A percentile compares a stretch with the other conserved stretches of the same genome.
These are phyloP conservation scores for Trachymyrmex cornetzi DNA, from an alignment of 1,140 invertebrate species.

Conservation along the genomic window DNA sequence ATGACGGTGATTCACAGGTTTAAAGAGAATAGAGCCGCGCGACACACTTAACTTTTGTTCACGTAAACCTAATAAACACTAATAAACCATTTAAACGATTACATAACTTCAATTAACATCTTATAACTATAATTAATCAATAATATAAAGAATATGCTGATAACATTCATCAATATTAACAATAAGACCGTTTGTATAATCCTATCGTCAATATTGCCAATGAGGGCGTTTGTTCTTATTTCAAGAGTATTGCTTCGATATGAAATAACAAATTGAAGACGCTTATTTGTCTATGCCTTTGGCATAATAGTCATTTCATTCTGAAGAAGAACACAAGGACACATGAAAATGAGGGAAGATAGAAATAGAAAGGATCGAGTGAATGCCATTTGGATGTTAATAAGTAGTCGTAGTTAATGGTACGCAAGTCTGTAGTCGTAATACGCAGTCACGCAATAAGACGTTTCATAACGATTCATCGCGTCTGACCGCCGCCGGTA, in stretches of 20 bases:
- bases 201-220: neutral
- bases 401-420: constrained; percentile 40
- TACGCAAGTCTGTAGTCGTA: constrained; percentile 48
- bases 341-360: constrained; percentile 34
- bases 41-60: constrained; percentile 18
- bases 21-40: constrained; percentile 25
- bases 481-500: constrained; percentile 34
- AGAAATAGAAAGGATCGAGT: constrained; percentile 54
- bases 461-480: constrained; percentile 50
- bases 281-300: constrained; percentile 6
- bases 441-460: constrained; percentile 42
- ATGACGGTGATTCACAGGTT: constrained; percentile 58
- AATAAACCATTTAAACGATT: neutral
- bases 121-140: neutral
- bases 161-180: neutral
- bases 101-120: neutral
- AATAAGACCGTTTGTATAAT: neutral
- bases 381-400: constrained; percentile 61
- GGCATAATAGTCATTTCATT: constrained; percentile 20
- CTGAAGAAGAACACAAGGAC: constrained; percentile 26
- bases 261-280: neutral
- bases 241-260: neutral
- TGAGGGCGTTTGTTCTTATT: neutral
- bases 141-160: neutral
- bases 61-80: neutral